Conservation (phyloP, 2,888 invertebrate species). For the Campaea margaritaria region DNA sequence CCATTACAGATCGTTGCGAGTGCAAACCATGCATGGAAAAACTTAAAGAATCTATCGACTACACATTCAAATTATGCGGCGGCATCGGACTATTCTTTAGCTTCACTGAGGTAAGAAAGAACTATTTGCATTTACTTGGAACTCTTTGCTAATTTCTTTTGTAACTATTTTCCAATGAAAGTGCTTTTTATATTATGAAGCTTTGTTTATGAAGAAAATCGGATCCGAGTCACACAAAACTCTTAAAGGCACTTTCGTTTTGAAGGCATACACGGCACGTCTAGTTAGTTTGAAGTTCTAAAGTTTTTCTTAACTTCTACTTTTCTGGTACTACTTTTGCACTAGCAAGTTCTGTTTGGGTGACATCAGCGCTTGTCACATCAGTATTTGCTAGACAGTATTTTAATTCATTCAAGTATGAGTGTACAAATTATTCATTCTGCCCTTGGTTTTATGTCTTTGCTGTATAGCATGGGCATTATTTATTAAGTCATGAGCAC, state of each 20-base stretch:
- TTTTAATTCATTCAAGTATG: neutral
- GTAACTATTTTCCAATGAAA: conserved; percentile 13
- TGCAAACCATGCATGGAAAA: conserved; percentile 91
- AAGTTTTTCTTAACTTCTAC: conserved; percentile 5
- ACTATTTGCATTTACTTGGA: neutral
- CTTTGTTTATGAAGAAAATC: neutral
- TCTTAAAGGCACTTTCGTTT: conserved; percentile 28
- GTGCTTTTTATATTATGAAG: conserved; percentile 12
- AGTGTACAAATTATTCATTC: too few relatives aligned
- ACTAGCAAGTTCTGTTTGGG: conserved; percentile 12
- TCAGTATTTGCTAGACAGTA: conserved; percentile 6
- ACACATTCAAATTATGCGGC: conserved; percentile 95
- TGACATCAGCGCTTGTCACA: conserved; percentile 24
- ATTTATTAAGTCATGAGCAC: too few relatives aligned
- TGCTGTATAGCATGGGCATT: neutral
- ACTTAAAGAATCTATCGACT: conserved; percentile 91
- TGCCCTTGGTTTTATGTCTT: neutral
- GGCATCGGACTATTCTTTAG: conserved; percentile 98
- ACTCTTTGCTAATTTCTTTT: conserved; percentile 4
- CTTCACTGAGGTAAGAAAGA: conserved; percentile 94
- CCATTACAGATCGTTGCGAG: conserved; percentile 75
- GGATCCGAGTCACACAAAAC: conserved; percentile 3
- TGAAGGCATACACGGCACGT: conserved; percentile 15
- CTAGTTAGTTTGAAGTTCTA: conserved; percentile 23
- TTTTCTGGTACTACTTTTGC: conserved; percentile 16